Base-by-base conservation (phyloP, 2,888 invertebrate genomes). In the Chymomyza amoena region DNA sequence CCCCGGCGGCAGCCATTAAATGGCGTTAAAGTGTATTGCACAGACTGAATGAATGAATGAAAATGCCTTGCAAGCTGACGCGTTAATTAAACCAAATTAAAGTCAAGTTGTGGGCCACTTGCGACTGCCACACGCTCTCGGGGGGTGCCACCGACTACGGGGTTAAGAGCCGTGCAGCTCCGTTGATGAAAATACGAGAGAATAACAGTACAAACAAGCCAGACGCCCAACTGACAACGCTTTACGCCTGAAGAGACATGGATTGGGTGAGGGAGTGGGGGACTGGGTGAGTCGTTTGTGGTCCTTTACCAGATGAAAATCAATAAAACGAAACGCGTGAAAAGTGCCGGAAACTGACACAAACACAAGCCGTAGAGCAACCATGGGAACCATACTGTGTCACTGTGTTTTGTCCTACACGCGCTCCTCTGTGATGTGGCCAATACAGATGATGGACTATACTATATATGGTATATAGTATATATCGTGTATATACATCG, bases 71-170 rank as follows among this genome's bases (percentile, higher is more conserved):
- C 73, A 69, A 69, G 72, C 81, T 73, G 72, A 72, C 67, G 73
- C 79, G 80, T 77, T 85, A 87, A 87, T 85, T 83, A 83, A 85
- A 83, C 76, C 77, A 76, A 81, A 77, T 87, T 80, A 83, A 77
- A 70, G 71, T 57, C 77, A 64, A 73, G 80, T 68, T 70, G 75
- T 68, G 54, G 50, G 66, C 59, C 76, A 71, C 61, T 72, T 72
- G 39, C 39, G 13, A 45, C 39, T 1, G 1, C 0, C 13, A 45
- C 39, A 39, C 28, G 6, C 28, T 4, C 28, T 5, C 39, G 62
- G 66, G 66, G 50, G 32, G 56, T 28, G 15, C 20, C 50, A 54
- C 32, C 51, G 16, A 52, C 52, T 56, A 32, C 65, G 67, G 64
- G 69, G 70, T 71, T 76, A 77, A 79, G 68, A 72, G 84, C 77